These are phyloP conservation scores for Holothuria glaberrima DNA, from an alignment of 35 echinoderm and acorn worm species.

Conservation along the genomic window DNA sequence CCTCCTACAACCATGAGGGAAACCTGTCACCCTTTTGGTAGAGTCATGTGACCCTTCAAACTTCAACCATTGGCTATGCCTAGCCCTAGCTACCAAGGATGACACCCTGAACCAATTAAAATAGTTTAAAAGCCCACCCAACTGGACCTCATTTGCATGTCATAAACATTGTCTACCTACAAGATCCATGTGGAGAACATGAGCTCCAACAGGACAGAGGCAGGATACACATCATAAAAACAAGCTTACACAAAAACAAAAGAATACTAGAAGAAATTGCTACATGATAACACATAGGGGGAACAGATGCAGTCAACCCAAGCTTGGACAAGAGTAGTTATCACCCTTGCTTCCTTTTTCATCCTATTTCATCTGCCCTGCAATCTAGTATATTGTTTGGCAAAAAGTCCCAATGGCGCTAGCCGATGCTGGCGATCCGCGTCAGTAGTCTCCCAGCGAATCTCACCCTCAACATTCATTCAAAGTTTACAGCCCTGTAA, in stretches of 20 bases:
- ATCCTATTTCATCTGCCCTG: no score
- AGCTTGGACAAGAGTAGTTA: background rate
- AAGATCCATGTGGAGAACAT: background rate
- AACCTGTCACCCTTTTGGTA: background rate
- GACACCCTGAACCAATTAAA: background rate
- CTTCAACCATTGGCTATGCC: background rate
- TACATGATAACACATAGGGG: background rate
- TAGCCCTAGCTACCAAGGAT: constrained; percentile 11
- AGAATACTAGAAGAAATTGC: background rate
- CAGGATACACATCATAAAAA: background rate
- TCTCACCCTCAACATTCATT: no score
- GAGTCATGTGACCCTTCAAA: no score
- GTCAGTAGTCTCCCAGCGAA: no score
- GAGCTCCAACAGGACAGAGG: no score
- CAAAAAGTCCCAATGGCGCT: no score
- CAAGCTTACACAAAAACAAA: background rate
- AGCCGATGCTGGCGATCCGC: no score
- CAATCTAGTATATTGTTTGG: no score
- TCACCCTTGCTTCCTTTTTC: no score
- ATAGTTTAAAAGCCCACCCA: background rate
- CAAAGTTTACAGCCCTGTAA: no score
- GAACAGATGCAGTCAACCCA: background rate
- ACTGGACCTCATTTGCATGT: background rate
- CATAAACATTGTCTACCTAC: background rate
- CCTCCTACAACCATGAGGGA: background rate